Evolutionary conservation across 2,797 vertebrate genomes (phyloP).

Genomic region (Aldrovandia affinis): DNA sequence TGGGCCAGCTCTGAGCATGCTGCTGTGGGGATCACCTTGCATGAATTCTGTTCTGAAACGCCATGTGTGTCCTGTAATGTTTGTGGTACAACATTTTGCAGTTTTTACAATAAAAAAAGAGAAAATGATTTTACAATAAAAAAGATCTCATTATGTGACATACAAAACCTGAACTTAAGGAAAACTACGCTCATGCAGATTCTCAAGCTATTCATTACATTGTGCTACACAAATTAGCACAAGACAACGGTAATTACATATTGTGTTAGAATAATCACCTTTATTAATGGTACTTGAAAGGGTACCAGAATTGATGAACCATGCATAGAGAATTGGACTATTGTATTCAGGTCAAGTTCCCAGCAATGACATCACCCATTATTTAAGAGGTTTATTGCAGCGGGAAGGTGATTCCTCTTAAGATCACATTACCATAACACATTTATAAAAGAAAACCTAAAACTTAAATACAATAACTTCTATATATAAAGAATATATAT

Average conservation of each 20-base stretch:
- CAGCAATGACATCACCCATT: not conserved
- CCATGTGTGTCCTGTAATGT: conserved; percentile 50
- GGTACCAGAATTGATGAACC: not conserved
- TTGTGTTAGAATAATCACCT: not conserved
- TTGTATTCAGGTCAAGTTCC: not conserved
- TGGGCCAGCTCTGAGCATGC: conserved; percentile 41
- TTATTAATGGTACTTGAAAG: not conserved
- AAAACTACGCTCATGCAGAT: not conserved
- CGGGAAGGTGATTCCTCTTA: not conserved
- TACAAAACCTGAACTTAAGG: not conserved
- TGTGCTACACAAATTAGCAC: not conserved
- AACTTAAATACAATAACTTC: not conserved
- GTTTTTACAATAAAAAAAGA: conserved; percentile 39
- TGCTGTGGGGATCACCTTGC: conserved; percentile 41
- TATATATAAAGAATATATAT: not conserved
- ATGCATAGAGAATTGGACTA: not conserved
- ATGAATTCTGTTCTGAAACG: conserved; percentile 46
- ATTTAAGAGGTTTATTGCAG: not conserved
- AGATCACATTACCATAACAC: not conserved
- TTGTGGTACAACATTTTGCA: conserved; percentile 54
- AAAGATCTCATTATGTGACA: not conserved
- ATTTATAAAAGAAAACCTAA: not conserved
- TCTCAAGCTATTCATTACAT: not conserved
- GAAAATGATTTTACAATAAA: conserved; percentile 15
- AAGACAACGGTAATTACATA: not conserved